These are phyloP conservation scores for Antennarius maculatus DNA, from an alignment of 2,797 vertebrate genomes.

Conservation along the genomic window DNA sequence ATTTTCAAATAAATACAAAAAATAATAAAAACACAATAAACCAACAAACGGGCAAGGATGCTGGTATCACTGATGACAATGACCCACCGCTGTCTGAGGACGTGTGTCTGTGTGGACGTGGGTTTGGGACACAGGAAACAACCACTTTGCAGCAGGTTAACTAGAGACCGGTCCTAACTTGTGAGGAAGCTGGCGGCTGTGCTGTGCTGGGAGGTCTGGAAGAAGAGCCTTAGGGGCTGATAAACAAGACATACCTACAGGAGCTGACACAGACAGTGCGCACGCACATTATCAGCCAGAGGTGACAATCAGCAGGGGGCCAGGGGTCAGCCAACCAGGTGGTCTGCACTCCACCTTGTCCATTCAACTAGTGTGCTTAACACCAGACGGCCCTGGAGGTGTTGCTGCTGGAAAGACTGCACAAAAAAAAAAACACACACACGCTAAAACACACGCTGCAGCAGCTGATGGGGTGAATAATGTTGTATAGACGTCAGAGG, in stretches of 20 bases:
- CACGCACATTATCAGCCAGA: conserved; percentile 65
- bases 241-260: conserved; percentile 61
- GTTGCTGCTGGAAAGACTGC: conserved; percentile 41
- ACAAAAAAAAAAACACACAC: neutral
- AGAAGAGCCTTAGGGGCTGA: conserved; percentile 53
- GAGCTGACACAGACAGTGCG: conserved; percentile 37
- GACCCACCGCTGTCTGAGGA: neutral
- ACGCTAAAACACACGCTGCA: conserved; percentile 2
- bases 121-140: conserved; percentile 38
- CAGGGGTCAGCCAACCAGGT: conserved; percentile 71
- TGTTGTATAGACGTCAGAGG: conserved; percentile 43
- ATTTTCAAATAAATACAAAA: neutral
- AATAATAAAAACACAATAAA: neutral
- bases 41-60: neutral
- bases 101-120: neutral
- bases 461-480: conserved; percentile 57
- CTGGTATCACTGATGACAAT: neutral
- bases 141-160: conserved; percentile 60
- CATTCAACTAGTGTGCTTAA: conserved; percentile 34
- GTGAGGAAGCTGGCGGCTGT: conserved; percentile 49
- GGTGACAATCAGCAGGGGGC: conserved; percentile 64
- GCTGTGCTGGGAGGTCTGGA: conserved; percentile 67
- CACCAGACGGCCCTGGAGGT: conserved; percentile 26
- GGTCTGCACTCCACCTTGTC: conserved; percentile 66
- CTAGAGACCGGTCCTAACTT: conserved; percentile 57